Base-by-base conservation (phyloP, 2,888 invertebrate genomes). In the Athrips mouffetella region DNA sequence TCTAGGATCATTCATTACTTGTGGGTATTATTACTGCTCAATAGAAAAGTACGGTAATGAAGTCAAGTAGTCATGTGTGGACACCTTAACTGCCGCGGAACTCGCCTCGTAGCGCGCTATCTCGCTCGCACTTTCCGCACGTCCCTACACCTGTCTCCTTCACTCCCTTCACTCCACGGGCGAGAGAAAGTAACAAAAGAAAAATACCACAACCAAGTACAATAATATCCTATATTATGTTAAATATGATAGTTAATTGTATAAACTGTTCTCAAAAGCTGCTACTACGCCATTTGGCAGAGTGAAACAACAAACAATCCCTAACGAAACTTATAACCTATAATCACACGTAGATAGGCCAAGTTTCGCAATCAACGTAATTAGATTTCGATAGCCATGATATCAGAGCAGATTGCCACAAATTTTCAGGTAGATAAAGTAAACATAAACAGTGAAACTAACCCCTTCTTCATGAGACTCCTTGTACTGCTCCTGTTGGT, bases 391-490 rank as follows among this genome's bases (percentile, higher is more conserved):
- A 67, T 67, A 74, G 54, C 39, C 33, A 44, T 47, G 62, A 54
- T 58, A 58, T 61, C 62, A 60, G 58, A 57, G 63, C 54, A 51
- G 51, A 65, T 60, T 62, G 58, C 55, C 54, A 62, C 57, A 65
- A 47, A 57, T 59, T 57, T 59, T 52, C 59, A 62, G 50, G 57
- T 60, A 49, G 54, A 2, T 27, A 63, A 70, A 70, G 79, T 80
- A 80, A 80, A 80, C 79, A 79, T 78, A 82, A 80, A 84, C 83
- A 85, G 77, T 74, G 73, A 77, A 82, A 88, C 87, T 84, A 79
- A 87, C 88, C 88, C 87, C 83, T 87, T 87, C 87, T 86, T 88
- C 88, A 88, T 88, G 86, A 87, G 87, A 85, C 87, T 80, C 73
- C 83, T 82, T 76, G 76, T 77, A 76, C 80, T 78, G 82, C 78